These are phyloP conservation scores for Phaonia tiefii DNA, from an alignment of 2,888 invertebrate genomes.

Conservation along the genomic window DNA sequence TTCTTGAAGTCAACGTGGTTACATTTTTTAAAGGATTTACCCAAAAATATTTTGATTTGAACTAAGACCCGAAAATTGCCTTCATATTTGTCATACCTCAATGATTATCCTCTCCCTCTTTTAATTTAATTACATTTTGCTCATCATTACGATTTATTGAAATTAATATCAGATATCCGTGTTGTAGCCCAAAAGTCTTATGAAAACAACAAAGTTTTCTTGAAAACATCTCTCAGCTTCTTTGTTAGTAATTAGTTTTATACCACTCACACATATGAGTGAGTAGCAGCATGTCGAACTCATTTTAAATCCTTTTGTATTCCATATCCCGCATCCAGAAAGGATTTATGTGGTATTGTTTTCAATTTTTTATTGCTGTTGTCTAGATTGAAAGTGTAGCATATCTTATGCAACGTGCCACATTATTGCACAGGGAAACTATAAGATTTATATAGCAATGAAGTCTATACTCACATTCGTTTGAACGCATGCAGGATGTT, in stretches of 20 bases:
- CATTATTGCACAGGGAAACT: background rate
- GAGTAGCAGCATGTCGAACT: slow-evolving; percentile 2
- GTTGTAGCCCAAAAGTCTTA: background rate
- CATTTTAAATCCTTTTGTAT: background rate
- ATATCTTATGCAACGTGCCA: background rate
- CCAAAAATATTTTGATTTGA: no score
- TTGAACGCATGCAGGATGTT: no score
- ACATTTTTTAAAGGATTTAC: no score
- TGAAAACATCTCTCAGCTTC: slow-evolving; percentile 21
- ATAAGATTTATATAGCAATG: background rate
- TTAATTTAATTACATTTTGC: no score
- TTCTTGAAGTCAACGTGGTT: no score
- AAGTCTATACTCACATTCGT: background rate
- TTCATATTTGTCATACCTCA: no score
- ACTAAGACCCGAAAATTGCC: no score
- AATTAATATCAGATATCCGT: slow-evolving; percentile 23
- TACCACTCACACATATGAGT: background rate
- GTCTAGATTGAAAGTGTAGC: background rate
- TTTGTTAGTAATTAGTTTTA: slow-evolving; percentile 15
- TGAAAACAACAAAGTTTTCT: background rate
- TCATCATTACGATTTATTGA: background rate
- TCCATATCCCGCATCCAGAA: background rate
- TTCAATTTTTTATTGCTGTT: no score
- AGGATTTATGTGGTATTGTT: slow-evolving; percentile 11
- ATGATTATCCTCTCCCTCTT: no score